These are phyloP conservation scores for Mesochorus sp. DNA, from an alignment of 2,888 invertebrate genomes.

Conservation along the genomic window DNA sequence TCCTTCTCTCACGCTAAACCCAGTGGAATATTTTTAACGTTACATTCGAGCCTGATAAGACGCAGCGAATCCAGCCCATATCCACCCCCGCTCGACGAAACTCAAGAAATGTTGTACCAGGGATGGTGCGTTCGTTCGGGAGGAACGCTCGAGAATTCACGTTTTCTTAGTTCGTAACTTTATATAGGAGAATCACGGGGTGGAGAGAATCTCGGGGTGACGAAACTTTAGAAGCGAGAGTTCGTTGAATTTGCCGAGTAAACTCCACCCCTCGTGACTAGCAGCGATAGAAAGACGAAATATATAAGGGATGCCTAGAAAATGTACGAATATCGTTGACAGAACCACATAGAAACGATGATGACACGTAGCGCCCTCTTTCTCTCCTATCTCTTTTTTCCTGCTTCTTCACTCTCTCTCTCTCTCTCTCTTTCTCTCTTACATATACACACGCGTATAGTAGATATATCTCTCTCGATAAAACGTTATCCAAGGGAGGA, in stretches of 20 bases:
- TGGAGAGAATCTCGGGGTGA: neutral
- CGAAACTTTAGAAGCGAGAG: neutral
- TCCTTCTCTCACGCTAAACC: too few relatives aligned
- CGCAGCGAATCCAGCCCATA: neutral
- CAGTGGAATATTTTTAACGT: neutral
- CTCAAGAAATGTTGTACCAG: neutral
- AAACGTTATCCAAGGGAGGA: slow-evolving; percentile 19
- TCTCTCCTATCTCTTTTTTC: too few relatives aligned
- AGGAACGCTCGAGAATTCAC: neutral
- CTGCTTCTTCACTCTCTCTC: too few relatives aligned
- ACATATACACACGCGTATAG: neutral
- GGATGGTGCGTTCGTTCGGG: neutral
- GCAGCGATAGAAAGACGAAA: neutral
- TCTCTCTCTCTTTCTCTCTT: neutral
- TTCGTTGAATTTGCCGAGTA: slow-evolving; percentile 10
- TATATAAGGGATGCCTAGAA: slow-evolving; percentile 2
- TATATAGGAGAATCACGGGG: neutral
- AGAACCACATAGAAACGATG: slow-evolving; percentile 7
- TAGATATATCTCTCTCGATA: slow-evolving; percentile 26
- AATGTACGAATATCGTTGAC: slow-evolving; percentile 31
- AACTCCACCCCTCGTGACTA: slow-evolving; percentile 1
- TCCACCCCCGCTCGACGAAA: neutral
- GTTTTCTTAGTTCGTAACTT: slow-evolving; percentile 4
- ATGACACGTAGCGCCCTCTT: neutral
- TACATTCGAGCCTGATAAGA: neutral